Base-by-base conservation (phyloP, 1,140 invertebrate species). In the Aleiodes sp. region DNA sequence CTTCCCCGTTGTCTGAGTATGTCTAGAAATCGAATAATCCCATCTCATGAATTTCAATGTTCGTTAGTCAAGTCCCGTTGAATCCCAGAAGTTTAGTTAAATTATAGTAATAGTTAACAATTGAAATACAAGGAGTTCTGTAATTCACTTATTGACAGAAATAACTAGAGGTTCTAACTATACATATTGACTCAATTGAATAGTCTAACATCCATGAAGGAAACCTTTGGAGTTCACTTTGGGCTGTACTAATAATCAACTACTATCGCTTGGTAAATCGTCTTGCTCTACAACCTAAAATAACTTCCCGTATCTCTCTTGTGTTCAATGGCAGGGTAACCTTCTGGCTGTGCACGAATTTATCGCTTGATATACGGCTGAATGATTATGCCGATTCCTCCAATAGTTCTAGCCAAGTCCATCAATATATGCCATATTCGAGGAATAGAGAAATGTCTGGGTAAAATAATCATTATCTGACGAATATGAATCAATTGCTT, bases 11-110 rank as follows among this genome's bases (percentile, higher is more conserved):
- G 16, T 21, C 31, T 16, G 21, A n/a, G n/a, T n/a, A 12, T 52
- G 46, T 24, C n/a, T n/a, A n/a, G 46, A 52, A 52, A 52, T 52
- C 46, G 26, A 52, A 52, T 52, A 52, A 52, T 52, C 46, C 46
- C 46, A 52, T 16, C 46, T 52, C 46, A 52, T 52, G 46, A 52
- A 52, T 52, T 52, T 52, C 46, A 52, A 52, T 52, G 46, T 52
- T 52, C 46, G 46, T 52, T 52, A 52, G 46, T 52, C 12, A 52
- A 52, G 19, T 52, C 21, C 21, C 26, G 46, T 52, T 21, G 46
- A 52, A 52, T 52, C 16, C 26, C 46, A 52, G 26, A 52, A 52
- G 19, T 52, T 9, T 16, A 21, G 46, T 4, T 52, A 21, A 52
- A 52, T 52, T 21, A 52, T 52, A 16, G 46, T n/a, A n/a, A n/a